A percentile compares a stretch with the other conserved stretches of the same genome.
Conservation (phyloP, 2,888 invertebrate species). For the Hemistola chrysoprasaria region DNA sequence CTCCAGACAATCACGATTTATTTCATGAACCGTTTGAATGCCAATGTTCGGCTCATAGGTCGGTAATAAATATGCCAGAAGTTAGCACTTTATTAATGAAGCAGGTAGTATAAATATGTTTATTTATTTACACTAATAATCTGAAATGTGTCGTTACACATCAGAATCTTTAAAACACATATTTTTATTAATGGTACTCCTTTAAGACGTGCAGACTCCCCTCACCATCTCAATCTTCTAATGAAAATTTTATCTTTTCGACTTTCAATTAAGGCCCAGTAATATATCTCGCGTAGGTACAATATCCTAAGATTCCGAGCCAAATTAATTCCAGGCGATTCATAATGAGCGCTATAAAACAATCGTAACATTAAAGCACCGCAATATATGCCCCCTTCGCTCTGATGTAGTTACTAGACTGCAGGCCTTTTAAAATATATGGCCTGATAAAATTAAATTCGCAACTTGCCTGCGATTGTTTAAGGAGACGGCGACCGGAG, state of each 20-base stretch:
- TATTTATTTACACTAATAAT: too few species aligned
- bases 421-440: conserved; percentile 25
- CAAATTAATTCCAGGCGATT: conserved; percentile 32
- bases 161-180: too few species aligned
- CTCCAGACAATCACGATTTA: conserved; percentile 48
- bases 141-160: too few species aligned
- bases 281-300: conserved; percentile 31
- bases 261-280: conserved; percentile 32
- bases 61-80: conserved; percentile 12
- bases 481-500: too few species aligned
- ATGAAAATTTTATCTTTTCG: conserved; percentile 35
- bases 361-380: conserved; percentile 58
- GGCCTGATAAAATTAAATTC: conserved; percentile 18
- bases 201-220: conserved; percentile 1
- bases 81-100: too few species aligned
- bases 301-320: conserved; percentile 33
- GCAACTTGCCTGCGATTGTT: background rate
- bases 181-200: too few species aligned
- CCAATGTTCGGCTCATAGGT: conserved; percentile 12
- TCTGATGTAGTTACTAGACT: conserved; percentile 45
- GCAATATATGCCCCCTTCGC: conserved; percentile 56
- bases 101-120: too few species aligned
- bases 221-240: conserved; percentile 24
- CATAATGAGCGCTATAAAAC: conserved; percentile 76
- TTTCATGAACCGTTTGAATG: conserved; percentile 26